Percentiles rank a stretch among this genome's conserved stretches.
Evolutionary conservation across 1,140 invertebrate genomes (phyloP).

Genomic region (Drosophila ironensis): DNA sequence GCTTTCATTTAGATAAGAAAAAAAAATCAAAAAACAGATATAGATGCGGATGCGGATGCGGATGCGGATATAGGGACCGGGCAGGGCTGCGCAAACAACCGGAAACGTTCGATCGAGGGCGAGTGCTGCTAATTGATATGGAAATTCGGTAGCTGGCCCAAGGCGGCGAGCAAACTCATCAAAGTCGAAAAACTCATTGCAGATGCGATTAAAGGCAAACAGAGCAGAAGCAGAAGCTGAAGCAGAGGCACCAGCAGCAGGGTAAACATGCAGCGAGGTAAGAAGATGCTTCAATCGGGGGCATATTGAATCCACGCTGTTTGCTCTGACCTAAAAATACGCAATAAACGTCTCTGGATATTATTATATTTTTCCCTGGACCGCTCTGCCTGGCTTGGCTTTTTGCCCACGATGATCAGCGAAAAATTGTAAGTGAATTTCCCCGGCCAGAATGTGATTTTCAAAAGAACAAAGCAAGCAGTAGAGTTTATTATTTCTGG

Average conservation of each 20-base stretch:
- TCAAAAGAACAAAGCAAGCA: background rate
- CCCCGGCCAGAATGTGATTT: constrained; percentile 17
- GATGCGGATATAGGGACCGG: background rate
- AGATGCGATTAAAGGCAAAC: constrained; percentile 62
- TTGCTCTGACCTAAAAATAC: constrained; percentile 43
- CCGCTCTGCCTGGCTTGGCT: background rate
- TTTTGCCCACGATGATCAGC: constrained; percentile 16
- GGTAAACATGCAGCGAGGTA: constrained; percentile 69
- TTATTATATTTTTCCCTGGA: constrained; percentile 1
- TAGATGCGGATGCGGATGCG: constrained; percentile 2
- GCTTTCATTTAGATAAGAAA: constrained; percentile 17
- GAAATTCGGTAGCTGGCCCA: constrained; percentile 32
- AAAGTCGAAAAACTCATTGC: constrained; percentile 38
- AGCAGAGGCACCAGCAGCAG: too few species aligned
- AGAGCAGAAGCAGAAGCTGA: too few species aligned
- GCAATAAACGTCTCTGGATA: constrained; percentile 28
- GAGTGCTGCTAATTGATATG: constrained; percentile 53
- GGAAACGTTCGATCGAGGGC: constrained; percentile 44
- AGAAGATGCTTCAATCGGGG: constrained; percentile 25
- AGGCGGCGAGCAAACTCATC: constrained; percentile 34
- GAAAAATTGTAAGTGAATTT: constrained; percentile 35
- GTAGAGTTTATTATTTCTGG: constrained; percentile 1
- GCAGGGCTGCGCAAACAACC: constrained; percentile 31
- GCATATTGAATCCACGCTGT: constrained; percentile 16
- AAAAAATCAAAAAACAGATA: constrained; percentile 5